phyloP scores from a whole-genome alignment of 2,113 vertebrate genomes.

The Acanthochromis polyacanthus region DNA sequence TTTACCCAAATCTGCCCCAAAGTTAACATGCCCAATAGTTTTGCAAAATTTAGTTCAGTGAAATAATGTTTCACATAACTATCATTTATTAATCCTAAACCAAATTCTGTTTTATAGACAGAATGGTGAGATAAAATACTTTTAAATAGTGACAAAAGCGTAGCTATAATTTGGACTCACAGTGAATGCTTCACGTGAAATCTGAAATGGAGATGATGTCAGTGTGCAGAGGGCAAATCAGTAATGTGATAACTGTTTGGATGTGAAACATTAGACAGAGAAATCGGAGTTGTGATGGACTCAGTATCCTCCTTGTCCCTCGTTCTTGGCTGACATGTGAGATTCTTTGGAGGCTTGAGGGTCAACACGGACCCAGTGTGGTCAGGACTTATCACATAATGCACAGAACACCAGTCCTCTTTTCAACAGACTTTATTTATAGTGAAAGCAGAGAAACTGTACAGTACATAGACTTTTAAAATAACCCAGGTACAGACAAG shows the following conservation, averaged over 20 bases:
- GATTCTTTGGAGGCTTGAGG: conserved; percentile 71
- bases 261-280: conserved; percentile 73
- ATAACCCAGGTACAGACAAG: conserved; percentile 56
- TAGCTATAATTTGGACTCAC: conserved; percentile 22
- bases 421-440: conserved; percentile 75
- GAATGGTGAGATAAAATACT: conserved; percentile 3
- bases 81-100: background rate
- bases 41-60: background rate
- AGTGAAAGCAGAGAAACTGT: conserved; percentile 25
- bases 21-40: background rate
- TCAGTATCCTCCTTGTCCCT: conserved; percentile 64
- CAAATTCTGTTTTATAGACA: background rate
- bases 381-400: conserved; percentile 58
- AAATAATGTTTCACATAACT: too few relatives aligned
- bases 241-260: conserved; percentile 73
- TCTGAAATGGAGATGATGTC: conserved; percentile 73
- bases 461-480: conserved; percentile 51
- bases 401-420: conserved; percentile 44
- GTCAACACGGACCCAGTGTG: conserved; percentile 57
- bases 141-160: conserved; percentile 13
- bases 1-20: background rate
- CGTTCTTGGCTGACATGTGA: conserved; percentile 70
- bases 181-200: conserved; percentile 33
- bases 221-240: conserved; percentile 61
- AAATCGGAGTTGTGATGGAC: conserved; percentile 75